phyloP scores from a whole-genome alignment of 1,140 invertebrate genomes.

The Druon quercuslanigerum region DNA sequence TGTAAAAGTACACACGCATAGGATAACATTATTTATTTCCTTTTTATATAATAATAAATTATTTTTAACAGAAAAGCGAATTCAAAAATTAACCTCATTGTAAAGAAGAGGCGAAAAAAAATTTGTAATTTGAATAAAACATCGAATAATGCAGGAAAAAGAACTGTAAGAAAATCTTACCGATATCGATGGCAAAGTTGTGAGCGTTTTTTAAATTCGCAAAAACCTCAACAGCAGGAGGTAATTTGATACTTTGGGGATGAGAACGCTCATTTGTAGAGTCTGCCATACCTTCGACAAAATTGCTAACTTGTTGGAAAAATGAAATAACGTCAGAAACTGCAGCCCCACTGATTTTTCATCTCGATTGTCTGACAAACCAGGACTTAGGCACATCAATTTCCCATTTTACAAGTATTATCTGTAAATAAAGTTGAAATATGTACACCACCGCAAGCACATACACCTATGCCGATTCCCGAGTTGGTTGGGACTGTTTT shows the following conservation, averaged over 20 bases:
- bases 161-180: slow-evolving; percentile 67
- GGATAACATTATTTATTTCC: slow-evolving; percentile 28
- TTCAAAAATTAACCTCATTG: slow-evolving; percentile 23
- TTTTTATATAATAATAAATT: background rate
- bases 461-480: no score
- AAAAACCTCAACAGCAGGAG: slow-evolving; percentile 78
- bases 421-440: background rate
- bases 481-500: no score
- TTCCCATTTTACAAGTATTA: slow-evolving; percentile 15
- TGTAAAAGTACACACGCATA: background rate
- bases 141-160: slow-evolving; percentile 17
- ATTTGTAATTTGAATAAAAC: background rate
- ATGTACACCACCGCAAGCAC: background rate
- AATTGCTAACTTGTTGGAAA: background rate
- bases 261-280: slow-evolving; percentile 58
- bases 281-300: slow-evolving; percentile 59
- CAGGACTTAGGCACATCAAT: background rate
- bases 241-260: slow-evolving; percentile 74
- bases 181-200: slow-evolving; percentile 85
- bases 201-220: slow-evolving; percentile 84
- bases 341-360: background rate
- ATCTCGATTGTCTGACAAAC: background rate
- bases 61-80: slow-evolving; percentile 25
- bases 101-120: background rate
- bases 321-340: background rate